A percentile compares a stretch with the other conserved stretches of the same genome.
These are phyloP conservation scores for Trialeurodes vaporariorum DNA, from an alignment of 1,140 invertebrate genomes.

Conservation along the genomic window DNA sequence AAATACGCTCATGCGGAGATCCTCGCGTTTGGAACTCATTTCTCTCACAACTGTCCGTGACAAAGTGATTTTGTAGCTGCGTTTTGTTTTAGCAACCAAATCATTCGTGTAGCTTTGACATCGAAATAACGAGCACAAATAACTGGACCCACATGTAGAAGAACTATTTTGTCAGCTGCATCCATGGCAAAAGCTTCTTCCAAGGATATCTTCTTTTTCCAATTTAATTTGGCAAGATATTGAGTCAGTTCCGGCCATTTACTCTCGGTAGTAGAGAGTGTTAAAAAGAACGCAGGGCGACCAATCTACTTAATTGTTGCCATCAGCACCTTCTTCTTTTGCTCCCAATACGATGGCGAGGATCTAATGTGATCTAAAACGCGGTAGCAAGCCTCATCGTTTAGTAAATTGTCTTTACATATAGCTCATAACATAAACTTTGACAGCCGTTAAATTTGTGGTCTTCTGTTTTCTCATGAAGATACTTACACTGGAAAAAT, in stretches of 20 bases:
- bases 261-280: constrained; percentile 22
- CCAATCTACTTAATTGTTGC: constrained; percentile 29
- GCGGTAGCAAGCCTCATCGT: constrained; percentile 19
- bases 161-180: background rate
- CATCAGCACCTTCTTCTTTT: constrained; percentile 35
- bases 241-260: constrained; percentile 3
- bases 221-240: constrained; percentile 9
- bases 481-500: constrained; percentile 22
- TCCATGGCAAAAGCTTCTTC: constrained; percentile 2
- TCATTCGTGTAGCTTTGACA: constrained; percentile 3
- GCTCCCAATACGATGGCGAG: too few relatives aligned
- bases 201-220: background rate
- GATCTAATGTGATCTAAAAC: constrained; percentile 6
- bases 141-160: constrained; percentile 12
- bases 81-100: constrained; percentile 8
- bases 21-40: constrained; percentile 38
- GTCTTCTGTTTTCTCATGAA: constrained; percentile 23
- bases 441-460: constrained; percentile 16
- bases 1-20: constrained; percentile 28
- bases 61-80: constrained; percentile 23
- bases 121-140: constrained; percentile 14
- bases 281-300: constrained; percentile 27
- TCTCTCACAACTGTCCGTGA: constrained; percentile 31
- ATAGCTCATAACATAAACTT: constrained; percentile 21
- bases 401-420: constrained; percentile 19